phyloP scores from a whole-genome alignment of 2,888 invertebrate genomes.

The Lycocerus yunnanus region DNA sequence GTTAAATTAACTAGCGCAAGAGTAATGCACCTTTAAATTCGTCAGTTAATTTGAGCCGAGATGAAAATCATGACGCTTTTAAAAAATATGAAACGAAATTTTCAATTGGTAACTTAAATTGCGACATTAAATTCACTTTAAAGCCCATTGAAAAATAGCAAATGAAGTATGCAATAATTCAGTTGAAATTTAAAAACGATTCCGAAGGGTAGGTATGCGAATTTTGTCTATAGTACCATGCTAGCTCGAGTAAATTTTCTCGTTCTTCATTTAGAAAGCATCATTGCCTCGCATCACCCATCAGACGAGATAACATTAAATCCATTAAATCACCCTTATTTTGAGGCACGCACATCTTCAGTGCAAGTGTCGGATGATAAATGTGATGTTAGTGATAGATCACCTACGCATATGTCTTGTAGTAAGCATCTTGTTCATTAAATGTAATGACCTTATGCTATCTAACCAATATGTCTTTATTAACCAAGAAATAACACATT shows the following conservation, averaged over 20 bases:
- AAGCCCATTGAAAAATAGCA: constrained; percentile 10
- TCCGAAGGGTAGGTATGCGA: constrained; percentile 1
- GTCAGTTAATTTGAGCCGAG: neutral
- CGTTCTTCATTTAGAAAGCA: constrained; percentile 12
- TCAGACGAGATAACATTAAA: constrained; percentile 20
- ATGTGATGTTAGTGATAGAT: constrained; percentile 44
- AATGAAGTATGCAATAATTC: constrained; percentile 11
- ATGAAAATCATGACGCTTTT: neutral
- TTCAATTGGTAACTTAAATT: neutral
- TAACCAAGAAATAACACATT: constrained; percentile 13
- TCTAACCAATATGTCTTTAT: constrained; percentile 17
- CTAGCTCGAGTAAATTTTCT: constrained; percentile 9
- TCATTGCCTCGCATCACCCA: constrained; percentile 7
- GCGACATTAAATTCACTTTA: constrained; percentile 9
- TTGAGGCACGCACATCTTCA: constrained; percentile 16
- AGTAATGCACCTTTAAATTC: neutral
- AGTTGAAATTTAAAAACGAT: constrained; percentile 8
- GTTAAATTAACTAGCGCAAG: neutral
- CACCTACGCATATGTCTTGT: constrained; percentile 42
- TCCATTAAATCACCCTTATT: constrained; percentile 21
- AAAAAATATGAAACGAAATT: neutral
- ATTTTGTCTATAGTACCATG: neutral
- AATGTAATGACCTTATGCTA: constrained; percentile 35
- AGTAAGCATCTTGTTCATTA: constrained; percentile 44
- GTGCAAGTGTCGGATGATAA: constrained; percentile 39